Evolutionary conservation across 2,797 vertebrate genomes (phyloP).

Genomic region (Coilia nasus): DNA sequence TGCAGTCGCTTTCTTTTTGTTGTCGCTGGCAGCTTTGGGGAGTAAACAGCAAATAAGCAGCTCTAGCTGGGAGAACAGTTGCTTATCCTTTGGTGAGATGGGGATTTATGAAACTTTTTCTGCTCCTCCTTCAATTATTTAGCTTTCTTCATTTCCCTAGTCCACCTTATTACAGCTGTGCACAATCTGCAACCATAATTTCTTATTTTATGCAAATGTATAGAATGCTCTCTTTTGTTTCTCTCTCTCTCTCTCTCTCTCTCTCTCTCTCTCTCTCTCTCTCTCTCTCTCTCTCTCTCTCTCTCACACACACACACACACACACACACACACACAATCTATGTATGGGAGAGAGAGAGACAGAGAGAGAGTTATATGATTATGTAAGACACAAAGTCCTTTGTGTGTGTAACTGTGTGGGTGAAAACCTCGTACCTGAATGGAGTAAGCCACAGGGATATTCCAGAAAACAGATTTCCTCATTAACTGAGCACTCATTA

Average conservation of each 20-base stretch:
- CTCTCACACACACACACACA: no score
- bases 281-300: no score
- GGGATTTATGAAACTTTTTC: conserved; percentile 2
- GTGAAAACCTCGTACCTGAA: neutral
- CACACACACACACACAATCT: no score
- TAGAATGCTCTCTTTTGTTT: neutral
- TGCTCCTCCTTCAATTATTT: neutral
- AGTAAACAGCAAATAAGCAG: neutral
- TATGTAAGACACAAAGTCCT: neutral
- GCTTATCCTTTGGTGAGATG: neutral
- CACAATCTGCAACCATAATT: neutral
- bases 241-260: no score
- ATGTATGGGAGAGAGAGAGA: no score
- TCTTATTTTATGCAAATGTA: neutral
- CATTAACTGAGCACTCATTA: neutral
- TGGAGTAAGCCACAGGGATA: neutral
- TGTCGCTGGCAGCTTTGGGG: neutral
- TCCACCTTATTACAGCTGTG: neutral
- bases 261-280: no score
- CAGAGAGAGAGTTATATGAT: no score
- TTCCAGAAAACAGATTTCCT: neutral
- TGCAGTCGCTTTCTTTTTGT: neutral
- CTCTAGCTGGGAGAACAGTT: neutral
- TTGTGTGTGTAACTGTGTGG: neutral
- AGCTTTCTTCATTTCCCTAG: neutral